Conservation (phyloP, 2,888 invertebrate species). For the Choristoneura rosaceana region DNA sequence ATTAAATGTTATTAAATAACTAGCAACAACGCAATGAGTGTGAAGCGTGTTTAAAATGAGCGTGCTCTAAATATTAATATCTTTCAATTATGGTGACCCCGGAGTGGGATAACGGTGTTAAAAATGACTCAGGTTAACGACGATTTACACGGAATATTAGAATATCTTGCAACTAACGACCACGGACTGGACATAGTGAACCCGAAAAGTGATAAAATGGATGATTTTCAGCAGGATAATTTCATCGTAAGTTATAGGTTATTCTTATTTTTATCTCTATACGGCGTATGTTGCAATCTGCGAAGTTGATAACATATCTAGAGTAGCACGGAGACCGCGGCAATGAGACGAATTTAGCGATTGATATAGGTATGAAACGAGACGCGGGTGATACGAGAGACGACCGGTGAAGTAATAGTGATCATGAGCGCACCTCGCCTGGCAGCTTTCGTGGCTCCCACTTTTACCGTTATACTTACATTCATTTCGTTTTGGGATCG, state of each 20-base stretch:
- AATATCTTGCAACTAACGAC: slow-evolving; percentile 72
- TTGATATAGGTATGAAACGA: slow-evolving; percentile 24
- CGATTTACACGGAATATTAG: slow-evolving; percentile 76
- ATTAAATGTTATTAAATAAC: slow-evolving; percentile 45
- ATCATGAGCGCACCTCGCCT: slow-evolving; percentile 69
- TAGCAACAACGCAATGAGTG: slow-evolving; percentile 41
- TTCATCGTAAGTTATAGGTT: slow-evolving; percentile 67
- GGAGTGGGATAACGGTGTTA: slow-evolving; percentile 52
- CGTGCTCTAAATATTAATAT: slow-evolving; percentile 24
- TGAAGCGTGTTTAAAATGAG: slow-evolving; percentile 42
- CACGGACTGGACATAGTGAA: slow-evolving; percentile 60
- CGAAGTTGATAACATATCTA: slow-evolving; percentile 66
- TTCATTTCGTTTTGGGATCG: slow-evolving; percentile 79
- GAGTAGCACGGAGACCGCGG: slow-evolving; percentile 51
- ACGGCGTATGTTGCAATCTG: slow-evolving; percentile 51
- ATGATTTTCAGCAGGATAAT: slow-evolving; percentile 69
- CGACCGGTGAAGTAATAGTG: slow-evolving; percentile 74
- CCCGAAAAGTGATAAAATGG: slow-evolving; percentile 69
- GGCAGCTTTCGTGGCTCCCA: slow-evolving; percentile 81
- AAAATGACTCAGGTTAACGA: slow-evolving; percentile 74
- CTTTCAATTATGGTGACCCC: slow-evolving; percentile 56
- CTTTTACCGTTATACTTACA: slow-evolving; percentile 81
- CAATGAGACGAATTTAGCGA: slow-evolving; percentile 50
- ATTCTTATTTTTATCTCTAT: slow-evolving; percentile 38
- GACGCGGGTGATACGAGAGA: slow-evolving; percentile 62